Base-by-base conservation (phyloP, 2,888 invertebrate species). In the Hartigia nigra region DNA sequence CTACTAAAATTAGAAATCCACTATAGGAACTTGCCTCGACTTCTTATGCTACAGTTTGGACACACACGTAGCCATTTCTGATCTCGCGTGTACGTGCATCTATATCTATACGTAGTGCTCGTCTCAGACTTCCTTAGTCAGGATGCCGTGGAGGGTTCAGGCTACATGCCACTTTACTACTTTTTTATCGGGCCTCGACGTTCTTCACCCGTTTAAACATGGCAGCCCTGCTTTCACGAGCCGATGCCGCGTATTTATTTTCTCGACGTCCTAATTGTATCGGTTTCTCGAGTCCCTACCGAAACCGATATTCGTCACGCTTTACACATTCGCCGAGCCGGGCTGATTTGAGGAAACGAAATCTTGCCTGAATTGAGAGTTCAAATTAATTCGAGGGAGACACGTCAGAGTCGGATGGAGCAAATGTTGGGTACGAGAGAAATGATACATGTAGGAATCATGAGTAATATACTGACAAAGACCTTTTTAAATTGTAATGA, bases 401-500 rank as follows among this genome's bases (percentile, higher is more conserved):
- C 31, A 23, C 35, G 34, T 35, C 36, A 1, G 31, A 36, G 34
- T 36, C 12, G 37, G 23, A 31, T 5, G n/a, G 75, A 74, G 74
- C 1, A 3, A 74, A 34, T n/a, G 36, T 12, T 12, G 2, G 9
- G 14, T n/a, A 12, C 31, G 75, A 35, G 36, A 75, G 12, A 14
- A 31, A 35, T 5, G 34, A 69, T 55, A 55, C 32, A 75, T 31
- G 32, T 34, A 75, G 70, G 69, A 77, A 77, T 79, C 77, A 74
- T 70, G 79, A 79, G 77, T 79, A 79, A 79, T 74, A 77, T 76
- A 79, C 81, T 81, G 77, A 79, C 77, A 76, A 77, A 87, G 88
- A 87, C 86, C 90, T 89, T 91, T 91, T 91, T 90, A 91, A 91
- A 91, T 91, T 91, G 90, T 91, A 91, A 91, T 91, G 91, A 91